Evolutionary conservation across 2,113 vertebrate species (phyloP).

Genomic region (Larimichthys crocea): DNA sequence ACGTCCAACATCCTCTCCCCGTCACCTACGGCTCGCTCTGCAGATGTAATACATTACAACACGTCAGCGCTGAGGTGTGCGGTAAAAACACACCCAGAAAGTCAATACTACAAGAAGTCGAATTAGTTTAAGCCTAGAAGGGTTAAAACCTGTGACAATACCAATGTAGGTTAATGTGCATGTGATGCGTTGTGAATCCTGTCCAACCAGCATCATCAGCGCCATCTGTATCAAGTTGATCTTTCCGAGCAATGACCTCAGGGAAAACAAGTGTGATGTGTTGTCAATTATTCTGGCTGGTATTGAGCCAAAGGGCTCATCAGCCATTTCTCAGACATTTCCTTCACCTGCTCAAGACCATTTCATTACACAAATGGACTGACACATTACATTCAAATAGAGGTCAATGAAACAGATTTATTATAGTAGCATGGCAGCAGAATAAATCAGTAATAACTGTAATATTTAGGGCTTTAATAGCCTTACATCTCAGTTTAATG

Average conservation of each 20-base stretch:
- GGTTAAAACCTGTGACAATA: background rate
- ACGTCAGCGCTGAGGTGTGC: slow-evolving; percentile 2
- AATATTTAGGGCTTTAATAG: slow-evolving; percentile 1
- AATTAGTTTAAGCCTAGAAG: background rate
- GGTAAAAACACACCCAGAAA: slow-evolving; percentile 23
- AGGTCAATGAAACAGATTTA: slow-evolving; percentile 30
- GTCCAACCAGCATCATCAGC: slow-evolving; percentile 12
- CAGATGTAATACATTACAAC: slow-evolving; percentile 2
- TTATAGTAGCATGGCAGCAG: slow-evolving; percentile 7
- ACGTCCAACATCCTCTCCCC: slow-evolving; percentile 94
- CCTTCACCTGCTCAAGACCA: slow-evolving; percentile 22
- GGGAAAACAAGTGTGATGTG: slow-evolving; percentile 30
- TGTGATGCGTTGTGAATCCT: slow-evolving; percentile 9
- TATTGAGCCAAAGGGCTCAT: slow-evolving; percentile 47
- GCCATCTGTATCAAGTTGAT: slow-evolving; percentile 28
- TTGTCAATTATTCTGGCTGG: slow-evolving; percentile 51
- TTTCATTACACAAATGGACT: slow-evolving; percentile 48
- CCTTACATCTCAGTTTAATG: slow-evolving; percentile 23
- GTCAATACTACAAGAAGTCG: background rate
- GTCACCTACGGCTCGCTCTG: slow-evolving; percentile 91
- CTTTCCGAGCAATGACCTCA: slow-evolving; percentile 35
- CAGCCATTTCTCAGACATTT: slow-evolving; percentile 43
- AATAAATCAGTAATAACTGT: slow-evolving; percentile 28
- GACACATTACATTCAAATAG: slow-evolving; percentile 40
- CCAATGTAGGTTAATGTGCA: background rate